Evolutionary conservation across 2,888 invertebrate genomes (phyloP).

Genomic region (Plusia festucae): DNA sequence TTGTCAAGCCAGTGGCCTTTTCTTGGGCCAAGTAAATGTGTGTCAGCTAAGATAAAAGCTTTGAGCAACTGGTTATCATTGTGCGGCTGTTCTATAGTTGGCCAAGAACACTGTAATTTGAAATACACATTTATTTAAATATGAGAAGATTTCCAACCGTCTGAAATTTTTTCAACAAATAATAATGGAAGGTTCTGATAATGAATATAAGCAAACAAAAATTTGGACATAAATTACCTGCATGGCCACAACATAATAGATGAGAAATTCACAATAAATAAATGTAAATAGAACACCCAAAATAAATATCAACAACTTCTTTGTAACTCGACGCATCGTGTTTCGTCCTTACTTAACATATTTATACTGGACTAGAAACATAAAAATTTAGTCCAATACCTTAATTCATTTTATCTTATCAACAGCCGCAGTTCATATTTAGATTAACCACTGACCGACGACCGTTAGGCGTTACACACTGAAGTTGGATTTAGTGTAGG

Average conservation of each 20-base stretch:
- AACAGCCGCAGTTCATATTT: too few relatives aligned
- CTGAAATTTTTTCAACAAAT: too few relatives aligned
- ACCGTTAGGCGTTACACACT: too few relatives aligned
- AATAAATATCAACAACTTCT: constrained; percentile 67
- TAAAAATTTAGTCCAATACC: neutral
- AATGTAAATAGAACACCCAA: constrained; percentile 69
- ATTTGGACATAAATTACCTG: constrained; percentile 69
- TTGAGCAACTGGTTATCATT: constrained; percentile 86
- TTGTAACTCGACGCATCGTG: constrained; percentile 73
- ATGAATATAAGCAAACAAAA: neutral
- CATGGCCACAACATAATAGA: constrained; percentile 76
- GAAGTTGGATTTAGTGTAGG: too few relatives aligned
- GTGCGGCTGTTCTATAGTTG: constrained; percentile 74
- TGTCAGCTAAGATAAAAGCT: constrained; percentile 96
- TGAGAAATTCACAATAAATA: constrained; percentile 79
- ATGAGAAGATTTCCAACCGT: too few relatives aligned
- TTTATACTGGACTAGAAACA: neutral
- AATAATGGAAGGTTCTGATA: neutral
- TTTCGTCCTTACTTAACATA: constrained; percentile 13
- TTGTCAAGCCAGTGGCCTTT: constrained; percentile 99
- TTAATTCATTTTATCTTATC: neutral
- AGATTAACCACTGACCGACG: too few relatives aligned
- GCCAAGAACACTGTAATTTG: constrained; percentile 92
- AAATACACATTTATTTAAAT: neutral
- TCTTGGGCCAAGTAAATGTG: constrained; percentile 95